Base-by-base conservation (phyloP, 2,113 vertebrate genomes). In the Hyla sarda region DNA sequence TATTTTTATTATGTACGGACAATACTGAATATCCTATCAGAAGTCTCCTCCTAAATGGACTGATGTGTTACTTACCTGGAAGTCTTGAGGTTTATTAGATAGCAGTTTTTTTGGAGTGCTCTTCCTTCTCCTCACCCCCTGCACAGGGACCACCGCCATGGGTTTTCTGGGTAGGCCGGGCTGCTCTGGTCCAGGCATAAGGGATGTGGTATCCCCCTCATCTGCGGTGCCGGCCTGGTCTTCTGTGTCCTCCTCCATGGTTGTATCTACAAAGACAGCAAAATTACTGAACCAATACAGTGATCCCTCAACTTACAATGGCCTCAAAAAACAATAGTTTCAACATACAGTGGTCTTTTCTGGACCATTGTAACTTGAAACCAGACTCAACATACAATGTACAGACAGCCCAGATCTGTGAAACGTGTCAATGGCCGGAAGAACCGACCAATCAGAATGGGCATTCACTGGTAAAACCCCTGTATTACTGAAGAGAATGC, bases 1-100 rank as follows among this genome's bases (percentile, higher is more conserved):
- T 41, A 41, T 41, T 41, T 41, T 41, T 41, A 41, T 5, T 8
- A 41, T 41, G 41, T 41, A n/a, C 8, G 41, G 41, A 41, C 3
- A 25, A 10, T 11, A 60, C 16, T 41, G 41, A 41, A 5, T 41
- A 60, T 9, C n/a, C 56, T 23, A 60, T 60, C 21, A 60, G 56
- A 60, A 60, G 56, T 17, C 56, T 52, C 2, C 16, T 16, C 41
- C 69, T 41, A 34, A 34, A 45, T 45, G 41, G 41, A 10, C 11
- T 48, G 41, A 3, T 52, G 2, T 52, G 50, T 48, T 0, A 23
- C n/a, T 78, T 87, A 97, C 98, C 96, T 99, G 98, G 85, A 99
- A 94, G 90, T 99, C 97, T 94, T 99, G 98, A 0, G 96, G 91
- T 78, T 98, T 99, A 92, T 98, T 97, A 1, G 96, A 88, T 0